These are phyloP conservation scores for Rhabdomys pumilio DNA, from an alignment of 2,797 vertebrate species.

Conservation along the genomic window DNA sequence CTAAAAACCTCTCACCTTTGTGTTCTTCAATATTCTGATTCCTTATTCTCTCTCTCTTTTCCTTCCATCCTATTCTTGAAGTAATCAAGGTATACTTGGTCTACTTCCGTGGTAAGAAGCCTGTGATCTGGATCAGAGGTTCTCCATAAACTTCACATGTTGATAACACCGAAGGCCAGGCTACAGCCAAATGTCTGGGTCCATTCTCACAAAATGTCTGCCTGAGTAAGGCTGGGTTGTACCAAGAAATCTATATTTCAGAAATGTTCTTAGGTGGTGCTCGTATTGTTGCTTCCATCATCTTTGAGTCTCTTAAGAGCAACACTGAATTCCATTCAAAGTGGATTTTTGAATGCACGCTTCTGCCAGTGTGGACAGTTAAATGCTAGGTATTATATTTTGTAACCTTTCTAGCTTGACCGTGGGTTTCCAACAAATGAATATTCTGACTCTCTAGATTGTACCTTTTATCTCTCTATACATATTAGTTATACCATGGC, in stretches of 20 bases:
- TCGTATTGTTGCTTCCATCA: background rate
- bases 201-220: background rate
- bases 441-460: background rate
- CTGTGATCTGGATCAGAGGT: background rate
- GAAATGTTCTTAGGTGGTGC: background rate
- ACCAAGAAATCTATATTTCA: background rate
- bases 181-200: background rate
- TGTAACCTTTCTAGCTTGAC: background rate
- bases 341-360: conserved; percentile 31
- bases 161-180: background rate
- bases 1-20: background rate
- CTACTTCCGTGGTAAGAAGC: background rate
- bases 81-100: background rate
- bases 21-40: background rate
- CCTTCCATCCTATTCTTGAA: background rate
- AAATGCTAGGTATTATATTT: background rate
- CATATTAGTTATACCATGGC: background rate
- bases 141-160: background rate
- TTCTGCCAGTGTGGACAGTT: background rate
- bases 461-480: background rate
- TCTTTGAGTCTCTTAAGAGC: background rate
- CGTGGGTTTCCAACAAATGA: background rate
- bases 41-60: too few species aligned
- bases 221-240: background rate
- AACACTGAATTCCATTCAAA: background rate